These are phyloP conservation scores for Phortica okadai DNA, from an alignment of 2,888 invertebrate genomes.

Conservation along the genomic window DNA sequence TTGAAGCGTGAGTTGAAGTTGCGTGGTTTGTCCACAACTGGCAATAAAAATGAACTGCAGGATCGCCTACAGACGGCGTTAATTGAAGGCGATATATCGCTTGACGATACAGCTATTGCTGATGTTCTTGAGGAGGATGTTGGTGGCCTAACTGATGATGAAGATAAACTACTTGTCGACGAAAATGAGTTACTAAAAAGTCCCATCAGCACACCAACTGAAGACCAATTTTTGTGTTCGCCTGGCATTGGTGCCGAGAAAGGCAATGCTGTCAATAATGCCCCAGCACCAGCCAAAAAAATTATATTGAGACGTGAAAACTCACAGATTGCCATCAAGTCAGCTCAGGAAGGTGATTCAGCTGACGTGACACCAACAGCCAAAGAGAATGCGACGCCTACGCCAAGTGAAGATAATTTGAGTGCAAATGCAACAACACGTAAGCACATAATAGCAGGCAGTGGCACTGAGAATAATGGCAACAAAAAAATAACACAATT, in stretches of 20 bases:
- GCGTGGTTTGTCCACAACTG: slow-evolving; percentile 84
- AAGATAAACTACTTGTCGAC: slow-evolving; percentile 69
- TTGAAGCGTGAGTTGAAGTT: slow-evolving; percentile 88
- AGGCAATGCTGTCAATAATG: slow-evolving; percentile 18
- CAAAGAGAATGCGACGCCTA: slow-evolving; percentile 69
- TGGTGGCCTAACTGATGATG: slow-evolving; percentile 77
- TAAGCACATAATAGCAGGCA: slow-evolving; percentile 72
- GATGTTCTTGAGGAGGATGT: slow-evolving; percentile 77
- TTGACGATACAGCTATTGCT: slow-evolving; percentile 77
- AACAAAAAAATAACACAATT: slow-evolving; percentile 80
- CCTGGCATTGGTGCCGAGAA: slow-evolving; percentile 4
- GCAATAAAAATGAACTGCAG: slow-evolving; percentile 89
- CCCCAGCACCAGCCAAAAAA: slow-evolving; percentile 61
- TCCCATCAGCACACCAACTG: slow-evolving; percentile 62
- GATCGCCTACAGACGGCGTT: slow-evolving; percentile 84
- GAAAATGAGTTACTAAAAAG: slow-evolving; percentile 73
- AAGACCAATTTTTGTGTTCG: neutral
- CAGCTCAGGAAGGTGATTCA: slow-evolving; percentile 25
- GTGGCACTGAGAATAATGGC: slow-evolving; percentile 29
- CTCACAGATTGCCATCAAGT: slow-evolving; percentile 52
- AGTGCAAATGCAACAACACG: slow-evolving; percentile 77
- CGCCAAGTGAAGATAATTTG: neutral
- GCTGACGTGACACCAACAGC: slow-evolving; percentile 34
- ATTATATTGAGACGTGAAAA: slow-evolving; percentile 71
- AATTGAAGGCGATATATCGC: slow-evolving; percentile 73